These are phyloP conservation scores for Sitta carolinensis DNA, from an alignment of 2,797 vertebrate species.

Conservation along the genomic window DNA sequence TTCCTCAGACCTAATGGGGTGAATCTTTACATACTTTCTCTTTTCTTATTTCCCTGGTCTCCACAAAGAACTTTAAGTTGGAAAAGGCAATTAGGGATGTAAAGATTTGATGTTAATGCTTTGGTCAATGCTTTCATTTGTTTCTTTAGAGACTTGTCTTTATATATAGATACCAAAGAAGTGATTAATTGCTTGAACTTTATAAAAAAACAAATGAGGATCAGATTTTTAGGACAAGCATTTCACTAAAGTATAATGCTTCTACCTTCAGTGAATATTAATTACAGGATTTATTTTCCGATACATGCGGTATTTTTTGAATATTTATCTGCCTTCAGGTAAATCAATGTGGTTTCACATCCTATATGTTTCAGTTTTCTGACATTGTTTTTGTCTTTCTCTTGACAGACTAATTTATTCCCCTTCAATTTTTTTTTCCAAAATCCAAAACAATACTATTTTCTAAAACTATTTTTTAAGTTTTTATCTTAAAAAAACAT, in stretches of 20 bases:
- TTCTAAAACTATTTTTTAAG: not conserved
- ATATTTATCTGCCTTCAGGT: not conserved
- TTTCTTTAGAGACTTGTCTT: not conserved
- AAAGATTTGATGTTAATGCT: not conserved
- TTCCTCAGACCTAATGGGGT: not conserved
- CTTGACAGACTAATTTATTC: not conserved
- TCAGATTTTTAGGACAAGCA: not conserved
- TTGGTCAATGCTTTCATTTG: not conserved
- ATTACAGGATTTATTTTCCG: not conserved
- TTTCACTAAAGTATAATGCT: not conserved
- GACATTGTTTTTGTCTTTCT: not conserved
- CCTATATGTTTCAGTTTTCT: not conserved
- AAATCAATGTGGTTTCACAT: not conserved
- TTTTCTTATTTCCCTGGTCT: not conserved
- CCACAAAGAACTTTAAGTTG: not conserved
- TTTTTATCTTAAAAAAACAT: not conserved
- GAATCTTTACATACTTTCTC: not conserved
- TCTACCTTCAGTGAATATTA: not conserved
- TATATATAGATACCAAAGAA: not conserved
- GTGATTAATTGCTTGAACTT: fast-evolving
- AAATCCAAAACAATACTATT: not conserved
- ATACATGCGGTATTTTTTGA: not conserved
- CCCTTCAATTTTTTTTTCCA: not conserved
- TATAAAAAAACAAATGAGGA: not conserved
- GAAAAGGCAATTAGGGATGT: not conserved